Evolutionary conservation across 2,797 vertebrate genomes (phyloP).

Genomic region (Atherinosoma microstoma): DNA sequence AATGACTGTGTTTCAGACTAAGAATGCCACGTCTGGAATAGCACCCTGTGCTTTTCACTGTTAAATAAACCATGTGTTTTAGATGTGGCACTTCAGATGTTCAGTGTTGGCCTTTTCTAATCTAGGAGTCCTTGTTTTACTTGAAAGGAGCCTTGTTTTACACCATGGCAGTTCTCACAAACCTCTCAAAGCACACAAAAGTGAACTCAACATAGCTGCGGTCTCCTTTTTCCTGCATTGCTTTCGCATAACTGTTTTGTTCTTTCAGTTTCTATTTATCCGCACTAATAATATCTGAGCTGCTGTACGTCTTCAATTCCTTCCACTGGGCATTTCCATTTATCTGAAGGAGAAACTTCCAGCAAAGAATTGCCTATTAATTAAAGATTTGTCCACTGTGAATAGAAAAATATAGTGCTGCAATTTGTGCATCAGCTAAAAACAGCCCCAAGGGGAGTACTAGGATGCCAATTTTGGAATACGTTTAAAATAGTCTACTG

Average conservation of each 20-base stretch:
- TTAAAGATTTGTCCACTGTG: conserved; percentile 73
- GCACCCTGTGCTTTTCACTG: conserved; percentile 21
- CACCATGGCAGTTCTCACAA: conserved; percentile 37
- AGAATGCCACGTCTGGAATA: conserved; percentile 36
- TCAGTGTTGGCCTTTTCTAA: conserved; percentile 48
- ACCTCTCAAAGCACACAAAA: conserved; percentile 43
- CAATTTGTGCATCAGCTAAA: conserved; percentile 62
- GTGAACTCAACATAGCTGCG: conserved; percentile 40
- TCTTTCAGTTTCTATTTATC: conserved; percentile 59
- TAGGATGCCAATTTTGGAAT: conserved; percentile 59
- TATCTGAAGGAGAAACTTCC: conserved; percentile 64
- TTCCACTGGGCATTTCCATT: conserved; percentile 61
- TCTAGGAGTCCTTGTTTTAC: conserved; percentile 58
- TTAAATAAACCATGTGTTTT: conserved; percentile 61
- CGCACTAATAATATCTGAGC: conserved; percentile 59
- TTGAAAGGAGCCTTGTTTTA: conserved; percentile 53
- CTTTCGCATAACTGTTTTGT: conserved; percentile 52
- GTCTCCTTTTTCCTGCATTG: conserved; percentile 51
- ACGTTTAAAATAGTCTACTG: conserved; percentile 57
- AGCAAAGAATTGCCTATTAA: conserved; percentile 72
- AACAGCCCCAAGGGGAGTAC: conserved; percentile 55
- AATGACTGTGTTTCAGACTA: conserved; percentile 35
- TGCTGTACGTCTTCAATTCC: conserved; percentile 44
- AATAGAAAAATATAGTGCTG: conserved; percentile 57
- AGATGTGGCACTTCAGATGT: conserved; percentile 56